phyloP scores from a whole-genome alignment of 2,888 invertebrate species.

The Noctua comes region DNA sequence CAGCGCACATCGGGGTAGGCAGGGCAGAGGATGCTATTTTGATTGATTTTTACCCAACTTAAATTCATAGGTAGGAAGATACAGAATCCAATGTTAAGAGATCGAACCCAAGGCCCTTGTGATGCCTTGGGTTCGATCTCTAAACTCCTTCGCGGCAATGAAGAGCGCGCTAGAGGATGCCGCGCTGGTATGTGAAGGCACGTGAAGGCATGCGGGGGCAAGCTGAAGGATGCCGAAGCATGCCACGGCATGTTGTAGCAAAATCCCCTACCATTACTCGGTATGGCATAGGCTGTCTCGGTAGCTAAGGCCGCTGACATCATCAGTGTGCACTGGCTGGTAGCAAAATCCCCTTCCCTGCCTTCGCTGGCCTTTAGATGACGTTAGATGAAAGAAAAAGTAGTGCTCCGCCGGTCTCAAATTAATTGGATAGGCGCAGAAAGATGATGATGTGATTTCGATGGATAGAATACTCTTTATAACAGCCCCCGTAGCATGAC shows the following conservation, averaged over 20 bases:
- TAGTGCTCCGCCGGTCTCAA: neutral
- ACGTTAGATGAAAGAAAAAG: neutral
- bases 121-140: no score
- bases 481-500: no score
- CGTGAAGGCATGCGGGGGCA: neutral
- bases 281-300: no score
- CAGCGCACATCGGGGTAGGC: neutral
- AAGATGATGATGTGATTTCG: neutral
- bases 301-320: neutral
- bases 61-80: neutral
- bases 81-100: neutral
- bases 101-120: neutral
- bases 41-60: neutral
- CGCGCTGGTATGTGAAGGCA: neutral
- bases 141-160: no score
- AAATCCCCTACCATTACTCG: neutral
- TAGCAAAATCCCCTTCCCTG: neutral
- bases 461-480: neutral
- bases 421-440: neutral
- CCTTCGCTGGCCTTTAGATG: neutral
- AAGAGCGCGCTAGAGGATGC: neutral
- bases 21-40: neutral
- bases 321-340: no score
- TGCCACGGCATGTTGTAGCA: neutral
- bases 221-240: neutral